Evolutionary conservation across 2,113 vertebrate genomes (phyloP).

Genomic region (Rallus limicola): DNA sequence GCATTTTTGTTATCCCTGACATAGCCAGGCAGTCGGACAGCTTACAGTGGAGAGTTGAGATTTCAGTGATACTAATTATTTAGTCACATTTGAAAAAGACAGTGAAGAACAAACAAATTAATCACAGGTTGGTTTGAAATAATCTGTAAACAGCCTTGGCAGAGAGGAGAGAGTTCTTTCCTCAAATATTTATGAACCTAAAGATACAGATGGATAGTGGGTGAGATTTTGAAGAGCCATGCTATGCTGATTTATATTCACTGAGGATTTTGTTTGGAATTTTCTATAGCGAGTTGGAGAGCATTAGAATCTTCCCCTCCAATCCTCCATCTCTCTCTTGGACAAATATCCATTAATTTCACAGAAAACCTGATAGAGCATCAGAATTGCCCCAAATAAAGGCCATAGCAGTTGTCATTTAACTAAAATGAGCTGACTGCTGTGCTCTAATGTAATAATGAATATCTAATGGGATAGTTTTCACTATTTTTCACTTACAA

Average conservation of each 20-base stretch:
- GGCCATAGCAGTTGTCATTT: background rate
- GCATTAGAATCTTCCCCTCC: background rate
- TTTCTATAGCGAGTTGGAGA: background rate
- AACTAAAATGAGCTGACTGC: background rate
- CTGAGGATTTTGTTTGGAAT: background rate
- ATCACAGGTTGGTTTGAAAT: background rate
- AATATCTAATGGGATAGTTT: background rate
- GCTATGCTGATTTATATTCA: background rate
- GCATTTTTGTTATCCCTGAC: background rate
- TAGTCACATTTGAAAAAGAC: background rate
- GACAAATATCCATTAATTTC: background rate
- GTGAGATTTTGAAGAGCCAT: slow-evolving; percentile 28
- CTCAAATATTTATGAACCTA: background rate
- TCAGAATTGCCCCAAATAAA: background rate
- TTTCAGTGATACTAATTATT: background rate
- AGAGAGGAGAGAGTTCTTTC: background rate
- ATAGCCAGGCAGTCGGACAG: background rate
- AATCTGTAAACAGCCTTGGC: background rate
- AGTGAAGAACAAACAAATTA: background rate
- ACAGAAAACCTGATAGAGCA: background rate
- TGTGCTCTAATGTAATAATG: background rate
- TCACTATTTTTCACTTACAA: background rate
- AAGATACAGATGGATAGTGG: slow-evolving; percentile 44
- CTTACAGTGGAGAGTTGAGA: background rate
- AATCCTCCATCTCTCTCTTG: background rate